These are phyloP conservation scores for Thymelicus lineola DNA, from an alignment of 2,888 invertebrate genomes.

Conservation along the genomic window DNA sequence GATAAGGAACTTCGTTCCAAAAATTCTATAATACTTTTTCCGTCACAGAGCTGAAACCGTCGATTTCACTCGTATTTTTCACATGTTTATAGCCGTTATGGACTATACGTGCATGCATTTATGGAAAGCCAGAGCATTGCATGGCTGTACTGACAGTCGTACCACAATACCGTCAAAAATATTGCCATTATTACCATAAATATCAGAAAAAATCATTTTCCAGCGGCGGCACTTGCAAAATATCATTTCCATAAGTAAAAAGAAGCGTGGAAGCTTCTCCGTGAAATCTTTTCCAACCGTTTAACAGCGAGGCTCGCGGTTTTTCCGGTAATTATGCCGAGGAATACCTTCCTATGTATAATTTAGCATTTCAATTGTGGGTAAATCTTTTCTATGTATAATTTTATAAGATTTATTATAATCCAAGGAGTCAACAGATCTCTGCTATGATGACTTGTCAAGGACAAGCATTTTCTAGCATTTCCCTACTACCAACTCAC, in stretches of 20 bases:
- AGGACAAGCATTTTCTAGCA: too few relatives aligned
- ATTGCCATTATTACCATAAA: slow-evolving; percentile 8
- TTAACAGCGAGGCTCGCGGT: slow-evolving; percentile 7
- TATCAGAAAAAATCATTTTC: slow-evolving; percentile 6
- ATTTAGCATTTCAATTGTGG: not conserved
- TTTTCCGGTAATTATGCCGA: slow-evolving; percentile 5
- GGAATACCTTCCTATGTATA: not conserved
- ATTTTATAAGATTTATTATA: too few relatives aligned
- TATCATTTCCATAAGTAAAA: slow-evolving; percentile 30
- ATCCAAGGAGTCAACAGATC: too few relatives aligned
- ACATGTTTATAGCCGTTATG: too few relatives aligned
- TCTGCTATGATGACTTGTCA: too few relatives aligned
- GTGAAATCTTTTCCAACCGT: slow-evolving; percentile 31
- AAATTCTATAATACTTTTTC: too few relatives aligned
- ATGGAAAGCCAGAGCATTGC: too few relatives aligned
- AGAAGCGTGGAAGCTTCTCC: slow-evolving; percentile 11
- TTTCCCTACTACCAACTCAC: too few relatives aligned
- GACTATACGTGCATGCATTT: too few relatives aligned
- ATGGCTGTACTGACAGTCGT: not conserved
- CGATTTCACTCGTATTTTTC: too few relatives aligned
- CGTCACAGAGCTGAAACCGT: too few relatives aligned
- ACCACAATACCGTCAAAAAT: not conserved
- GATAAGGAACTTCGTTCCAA: too few relatives aligned
- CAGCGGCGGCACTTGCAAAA: slow-evolving; percentile 3
- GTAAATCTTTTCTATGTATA: not conserved